Base-by-base conservation (phyloP, 1,140 invertebrate species). In the Saccostrea cuccullata region DNA sequence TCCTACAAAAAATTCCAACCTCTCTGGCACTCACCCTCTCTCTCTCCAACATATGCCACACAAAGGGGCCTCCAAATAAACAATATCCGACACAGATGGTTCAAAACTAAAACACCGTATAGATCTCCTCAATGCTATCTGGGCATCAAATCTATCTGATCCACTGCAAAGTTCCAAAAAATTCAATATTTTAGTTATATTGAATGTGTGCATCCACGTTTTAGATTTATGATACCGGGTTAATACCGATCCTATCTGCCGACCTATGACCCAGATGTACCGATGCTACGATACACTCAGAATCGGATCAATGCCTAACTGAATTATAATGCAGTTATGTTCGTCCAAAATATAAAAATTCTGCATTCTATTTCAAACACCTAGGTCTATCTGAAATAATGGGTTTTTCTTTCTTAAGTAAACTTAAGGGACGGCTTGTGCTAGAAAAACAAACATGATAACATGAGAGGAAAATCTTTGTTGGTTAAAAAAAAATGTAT, bases 341-440 rank as follows among this genome's bases (percentile, higher is more conserved):
- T 47, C 47, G 9, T 47, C 47, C 47, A 6, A 47, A 47, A 36
- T 36, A 36, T 36, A 47, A 47, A 47, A 47, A 47, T 8, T 47
- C 47, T 47, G 47, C 5, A 47, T 47, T 47, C n/a, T 20, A 64
- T 20, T 64, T 64, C 1, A 64, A 64, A 64, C 17, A 64, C 58
- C 30, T 36, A 20, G 58, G n/a, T 64, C 58, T 64, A 64, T 64
- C 58, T 64, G 58, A 17, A 64, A 64, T 64, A 64, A 64, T 64
- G 58, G 17, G 58, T n/a, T 30, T 67, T 77, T 77, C 70, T 30
- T 77, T 77, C 70, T 30, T 77, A 77, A 77, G 70, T 36, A 77
- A 77, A 77, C 70, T 77, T 20, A 1, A 23, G 23, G 30, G 26
- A 36, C 26, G 23, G 17, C 15, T 20, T 20, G 15, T 20, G 58